Evolutionary conservation across 2,113 vertebrate species (phyloP).

Genomic region (Anoplopoma fimbria): DNA sequence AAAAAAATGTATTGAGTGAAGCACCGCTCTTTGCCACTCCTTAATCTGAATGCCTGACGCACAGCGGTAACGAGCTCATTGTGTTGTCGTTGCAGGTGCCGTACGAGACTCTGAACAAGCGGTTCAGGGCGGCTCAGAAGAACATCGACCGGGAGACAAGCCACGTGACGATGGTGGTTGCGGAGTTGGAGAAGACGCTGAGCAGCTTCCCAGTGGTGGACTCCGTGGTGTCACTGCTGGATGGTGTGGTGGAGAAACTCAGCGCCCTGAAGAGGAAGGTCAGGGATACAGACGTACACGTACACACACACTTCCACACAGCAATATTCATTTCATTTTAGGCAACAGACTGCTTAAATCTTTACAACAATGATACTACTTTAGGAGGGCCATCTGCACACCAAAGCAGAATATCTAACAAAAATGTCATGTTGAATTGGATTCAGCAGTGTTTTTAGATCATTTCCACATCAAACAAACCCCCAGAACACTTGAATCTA

Average conservation of each 20-base stretch:
- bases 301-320: neutral
- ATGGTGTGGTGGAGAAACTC: conserved; percentile 97
- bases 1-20: too few relatives aligned
- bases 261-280: conserved; percentile 98
- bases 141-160: conserved; percentile 98
- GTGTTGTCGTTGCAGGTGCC: conserved; percentile 87
- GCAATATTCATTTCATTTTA: neutral
- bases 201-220: conserved; percentile 96
- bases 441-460: neutral
- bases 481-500: neutral
- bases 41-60: neutral
- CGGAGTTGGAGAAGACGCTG: conserved; percentile 96
- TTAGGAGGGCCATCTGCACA: neutral
- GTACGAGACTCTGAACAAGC: conserved; percentile 98
- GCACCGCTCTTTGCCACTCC: neutral
- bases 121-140: conserved; percentile 97
- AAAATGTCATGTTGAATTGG: neutral
- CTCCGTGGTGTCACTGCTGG: conserved; percentile 95
- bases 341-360: neutral
- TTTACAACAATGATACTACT: neutral
- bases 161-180: conserved; percentile 98
- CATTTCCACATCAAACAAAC: neutral
- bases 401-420: neutral
- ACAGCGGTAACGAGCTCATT: neutral
- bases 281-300: neutral